These are phyloP conservation scores for Danio jaintianensis DNA, from an alignment of 2,797 vertebrate genomes.

Conservation along the genomic window DNA sequence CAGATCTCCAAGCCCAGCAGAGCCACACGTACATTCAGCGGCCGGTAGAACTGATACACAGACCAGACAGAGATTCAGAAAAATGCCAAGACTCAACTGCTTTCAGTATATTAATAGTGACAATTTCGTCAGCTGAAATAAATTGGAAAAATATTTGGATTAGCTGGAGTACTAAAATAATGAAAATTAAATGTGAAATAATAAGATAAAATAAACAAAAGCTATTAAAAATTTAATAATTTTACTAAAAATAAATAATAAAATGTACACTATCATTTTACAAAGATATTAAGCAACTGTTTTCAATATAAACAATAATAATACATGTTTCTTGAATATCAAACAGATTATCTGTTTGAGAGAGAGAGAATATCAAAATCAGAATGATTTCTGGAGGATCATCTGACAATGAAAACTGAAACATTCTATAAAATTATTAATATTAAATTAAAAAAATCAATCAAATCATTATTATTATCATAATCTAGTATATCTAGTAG, in stretches of 20 bases:
- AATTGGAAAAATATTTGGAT: no score
- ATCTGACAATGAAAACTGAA: background rate
- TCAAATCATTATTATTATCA: no score
- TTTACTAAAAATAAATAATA: background rate
- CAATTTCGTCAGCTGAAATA: background rate
- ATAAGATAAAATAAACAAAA: no score
- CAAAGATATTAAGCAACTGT: background rate
- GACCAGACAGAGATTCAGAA: background rate
- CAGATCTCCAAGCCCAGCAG: constrained; percentile 90
- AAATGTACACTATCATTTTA: background rate
- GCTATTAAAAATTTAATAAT: no score
- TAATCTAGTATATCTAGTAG: background rate
- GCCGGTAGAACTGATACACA: constrained; percentile 85
- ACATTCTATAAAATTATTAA: no score
- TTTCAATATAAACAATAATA: background rate
- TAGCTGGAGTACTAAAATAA: no score
- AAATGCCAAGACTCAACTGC: background rate
- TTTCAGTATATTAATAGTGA: background rate
- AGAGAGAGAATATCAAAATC: no score
- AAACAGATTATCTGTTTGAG: no score
- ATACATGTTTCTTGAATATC: background rate
- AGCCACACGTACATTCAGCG: constrained; percentile 86
- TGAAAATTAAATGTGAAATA: no score
- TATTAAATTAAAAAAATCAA: no score
- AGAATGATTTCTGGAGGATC: background rate